Conservation (phyloP, 2,797 vertebrate species). For the Pogoniulus pusillus region DNA sequence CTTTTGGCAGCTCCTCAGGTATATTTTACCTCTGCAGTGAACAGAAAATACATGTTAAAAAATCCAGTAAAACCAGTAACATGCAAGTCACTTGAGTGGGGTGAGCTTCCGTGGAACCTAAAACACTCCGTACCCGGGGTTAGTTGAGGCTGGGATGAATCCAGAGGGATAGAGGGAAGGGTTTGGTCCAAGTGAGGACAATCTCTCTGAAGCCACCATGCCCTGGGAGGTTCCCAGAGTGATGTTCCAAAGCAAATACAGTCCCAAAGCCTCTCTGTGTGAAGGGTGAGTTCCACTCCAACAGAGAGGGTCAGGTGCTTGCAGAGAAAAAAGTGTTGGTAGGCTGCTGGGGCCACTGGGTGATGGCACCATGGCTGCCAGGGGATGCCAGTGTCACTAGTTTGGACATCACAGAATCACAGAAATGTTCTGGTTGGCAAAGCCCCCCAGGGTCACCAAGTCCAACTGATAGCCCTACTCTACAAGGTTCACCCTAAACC, state of each 20-base stretch:
- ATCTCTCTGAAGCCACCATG: neutral
- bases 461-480: too few relatives aligned
- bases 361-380: fast-evolving
- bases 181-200: neutral
- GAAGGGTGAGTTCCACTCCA: neutral
- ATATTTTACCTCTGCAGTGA: conserved; percentile 48
- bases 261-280: neutral
- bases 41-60: conserved; percentile 36
- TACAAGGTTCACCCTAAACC: too few relatives aligned
- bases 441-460: too few relatives aligned
- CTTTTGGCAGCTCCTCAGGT: conserved; percentile 42
- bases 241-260: neutral
- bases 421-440: too few relatives aligned
- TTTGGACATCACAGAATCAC: fast-evolving
- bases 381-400: too few relatives aligned
- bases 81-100: neutral
- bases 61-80: conserved; percentile 58
- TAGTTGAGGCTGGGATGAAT: neutral
- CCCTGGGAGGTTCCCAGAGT: neutral
- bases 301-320: fast-evolving
- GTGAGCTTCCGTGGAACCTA: neutral
- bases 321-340: fast-evolving
- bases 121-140: neutral
- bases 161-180: neutral
- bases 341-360: neutral